Base-by-base conservation (phyloP, 2,888 invertebrate species). In the Zygothrica quintamaculata region DNA sequence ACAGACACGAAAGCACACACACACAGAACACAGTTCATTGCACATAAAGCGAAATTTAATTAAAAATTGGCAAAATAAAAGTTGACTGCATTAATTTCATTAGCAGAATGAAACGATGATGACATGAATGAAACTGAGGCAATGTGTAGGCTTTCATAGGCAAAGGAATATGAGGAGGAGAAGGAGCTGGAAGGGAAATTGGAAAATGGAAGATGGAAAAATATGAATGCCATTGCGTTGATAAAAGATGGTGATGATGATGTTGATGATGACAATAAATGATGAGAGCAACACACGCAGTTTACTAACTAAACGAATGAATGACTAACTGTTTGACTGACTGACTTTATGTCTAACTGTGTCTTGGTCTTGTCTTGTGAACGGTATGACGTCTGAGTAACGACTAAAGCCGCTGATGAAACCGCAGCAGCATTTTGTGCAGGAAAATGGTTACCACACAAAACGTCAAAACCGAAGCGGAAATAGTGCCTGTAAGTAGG, bases 401-500 rank as follows among this genome's bases (percentile, higher is more conserved):
- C 65, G 79, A 80, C 80, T 80, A 71, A 80, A 76, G 70, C 65
- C 61, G 74, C 51, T 47, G 58, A 34, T 80, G 68, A 33, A 58
- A 75, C 64, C 85, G 40, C 71, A 84, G 78, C 71, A 74, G 74
- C 65, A 56, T 22, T 55, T 48, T 61, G 47, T 56, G 68, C 62
- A 52, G 62, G 39, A 55, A 62, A 52, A 57, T 42, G 48, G 48
- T 50, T 65, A 52, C 56, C 56, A 60, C 82, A 78, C 66, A 62
- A 65, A 69, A 67, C 65, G 75, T 69, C 75, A 81, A 60, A 22
- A 81, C 66, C 74, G 74, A 85, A 84, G 82, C 85, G 80, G 87
- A 80, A 87, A 80, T 80, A 80, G 80, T 87, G 80, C 82, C 82
- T 71, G 87, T 66, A 80, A 80, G 78, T 80, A 80, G 80, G 87